Conservation (phyloP, 2,888 invertebrate species). For the Dichetophora obliterata region DNA sequence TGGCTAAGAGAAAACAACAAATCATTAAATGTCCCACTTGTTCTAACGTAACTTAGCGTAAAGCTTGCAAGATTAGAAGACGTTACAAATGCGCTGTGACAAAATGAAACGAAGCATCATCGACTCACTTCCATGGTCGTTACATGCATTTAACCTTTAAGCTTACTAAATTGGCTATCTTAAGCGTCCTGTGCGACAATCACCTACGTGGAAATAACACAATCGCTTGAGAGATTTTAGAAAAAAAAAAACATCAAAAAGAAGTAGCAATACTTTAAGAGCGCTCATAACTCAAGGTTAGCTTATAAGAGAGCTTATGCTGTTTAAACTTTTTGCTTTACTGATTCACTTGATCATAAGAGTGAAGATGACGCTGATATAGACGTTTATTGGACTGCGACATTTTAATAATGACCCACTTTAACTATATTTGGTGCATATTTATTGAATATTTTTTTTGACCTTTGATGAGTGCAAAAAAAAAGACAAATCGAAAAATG, state of each 20-base stretch:
- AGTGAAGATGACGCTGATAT: not conserved
- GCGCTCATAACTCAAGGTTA: conserved; percentile 5
- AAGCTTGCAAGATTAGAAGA: too few relatives aligned
- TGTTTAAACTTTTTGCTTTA: not conserved
- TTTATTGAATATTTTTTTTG: not conserved
- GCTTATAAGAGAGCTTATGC: not conserved
- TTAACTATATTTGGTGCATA: conserved; percentile 10
- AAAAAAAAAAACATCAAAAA: not conserved
- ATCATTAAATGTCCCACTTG: too few relatives aligned
- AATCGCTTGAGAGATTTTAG: not conserved
- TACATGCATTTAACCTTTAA: conserved; percentile 2
- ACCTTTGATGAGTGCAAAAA: conserved; percentile 7
- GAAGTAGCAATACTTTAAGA: not conserved
- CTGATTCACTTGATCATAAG: not conserved
- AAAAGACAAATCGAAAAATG: not conserved
- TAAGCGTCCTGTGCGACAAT: not conserved
- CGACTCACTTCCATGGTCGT: too few relatives aligned
- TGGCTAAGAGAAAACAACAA: not conserved
- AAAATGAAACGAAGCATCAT: not conserved
- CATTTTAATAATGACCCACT: conserved; percentile 11
- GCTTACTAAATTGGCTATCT: not conserved
- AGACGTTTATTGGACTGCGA: not conserved
- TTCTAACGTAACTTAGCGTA: too few relatives aligned
- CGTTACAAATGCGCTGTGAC: not conserved
- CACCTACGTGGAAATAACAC: not conserved